Conservation (phyloP, 2,888 invertebrate genomes). For the Alloscopus bannaensis region DNA sequence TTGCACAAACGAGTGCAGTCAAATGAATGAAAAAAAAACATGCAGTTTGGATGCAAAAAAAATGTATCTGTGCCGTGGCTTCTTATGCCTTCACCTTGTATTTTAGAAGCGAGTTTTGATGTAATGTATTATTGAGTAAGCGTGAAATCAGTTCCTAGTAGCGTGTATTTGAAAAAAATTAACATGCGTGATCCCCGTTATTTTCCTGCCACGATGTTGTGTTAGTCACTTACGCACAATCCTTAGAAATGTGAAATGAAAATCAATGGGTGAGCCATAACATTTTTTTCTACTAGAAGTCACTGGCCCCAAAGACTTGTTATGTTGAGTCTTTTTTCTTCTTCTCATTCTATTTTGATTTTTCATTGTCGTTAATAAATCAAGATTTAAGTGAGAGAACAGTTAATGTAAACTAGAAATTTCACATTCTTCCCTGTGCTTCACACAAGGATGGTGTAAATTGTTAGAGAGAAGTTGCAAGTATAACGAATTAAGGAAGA, state of each 20-base stretch:
- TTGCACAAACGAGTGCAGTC: too few species aligned
- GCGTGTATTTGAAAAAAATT: too few species aligned
- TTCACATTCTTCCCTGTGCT: conserved; percentile 48
- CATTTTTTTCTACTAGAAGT: conserved; percentile 1
- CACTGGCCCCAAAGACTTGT: not conserved
- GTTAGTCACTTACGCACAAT: not conserved
- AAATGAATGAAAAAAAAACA: too few species aligned
- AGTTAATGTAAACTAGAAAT: conserved; percentile 62
- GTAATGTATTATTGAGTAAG: too few species aligned
- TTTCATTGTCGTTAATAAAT: conserved; percentile 54
- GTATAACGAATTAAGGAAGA: conserved; percentile 23
- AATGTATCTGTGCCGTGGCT: too few species aligned
- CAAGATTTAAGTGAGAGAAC: conserved; percentile 56
- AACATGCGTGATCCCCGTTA: too few species aligned
- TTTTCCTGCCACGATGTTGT: not conserved
- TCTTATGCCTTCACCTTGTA: too few species aligned
- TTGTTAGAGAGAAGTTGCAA: not conserved
- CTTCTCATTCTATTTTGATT: conserved; percentile 37
- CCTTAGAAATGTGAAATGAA: not conserved
- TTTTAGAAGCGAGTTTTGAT: too few species aligned
- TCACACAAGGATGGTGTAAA: not conserved
- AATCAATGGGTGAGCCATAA: not conserved
- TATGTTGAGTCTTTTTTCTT: too few species aligned
- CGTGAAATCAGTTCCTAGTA: too few species aligned
- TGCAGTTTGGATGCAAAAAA: too few species aligned